Conservation (phyloP, 2,113 vertebrate genomes). For the Neopipo cinnamomea region DNA sequence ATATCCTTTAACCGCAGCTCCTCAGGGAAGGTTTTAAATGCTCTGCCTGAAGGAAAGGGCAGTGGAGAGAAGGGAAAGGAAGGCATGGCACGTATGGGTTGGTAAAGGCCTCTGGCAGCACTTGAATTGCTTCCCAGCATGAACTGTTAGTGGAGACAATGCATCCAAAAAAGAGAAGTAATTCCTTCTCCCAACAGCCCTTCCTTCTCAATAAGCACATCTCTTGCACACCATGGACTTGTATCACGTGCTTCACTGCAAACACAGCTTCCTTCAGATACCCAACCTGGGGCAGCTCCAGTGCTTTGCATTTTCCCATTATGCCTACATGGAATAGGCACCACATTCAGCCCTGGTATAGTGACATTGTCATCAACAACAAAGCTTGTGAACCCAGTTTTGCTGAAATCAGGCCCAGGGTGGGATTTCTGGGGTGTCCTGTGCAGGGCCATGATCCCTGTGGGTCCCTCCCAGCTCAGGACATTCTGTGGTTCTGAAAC, state of each 20-base stretch:
- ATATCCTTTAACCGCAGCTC: background rate
- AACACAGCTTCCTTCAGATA: background rate
- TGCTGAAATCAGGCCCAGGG: background rate
- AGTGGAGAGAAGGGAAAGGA: background rate
- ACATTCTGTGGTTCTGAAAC: background rate
- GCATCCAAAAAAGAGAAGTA: background rate
- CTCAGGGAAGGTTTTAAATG: background rate
- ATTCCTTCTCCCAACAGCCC: background rate
- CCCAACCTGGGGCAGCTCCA: background rate
- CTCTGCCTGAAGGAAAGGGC: background rate
- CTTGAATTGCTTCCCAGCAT: rapidly evolving
- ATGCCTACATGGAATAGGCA: background rate
- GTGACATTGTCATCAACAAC: background rate
- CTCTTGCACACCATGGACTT: no score
- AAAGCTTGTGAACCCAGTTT: background rate
- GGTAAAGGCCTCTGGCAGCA: background rate
- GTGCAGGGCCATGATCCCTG: background rate
- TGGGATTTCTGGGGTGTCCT: background rate
- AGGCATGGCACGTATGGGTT: background rate
- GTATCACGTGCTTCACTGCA: rapidly evolving
- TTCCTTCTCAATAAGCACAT: background rate
- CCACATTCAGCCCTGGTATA: background rate
- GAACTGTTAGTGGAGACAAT: background rate
- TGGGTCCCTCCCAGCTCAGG: background rate
- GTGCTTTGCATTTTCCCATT: background rate